These are phyloP conservation scores for Spisula subtruncata DNA, from an alignment of 2,888 invertebrate species.

Conservation along the genomic window DNA sequence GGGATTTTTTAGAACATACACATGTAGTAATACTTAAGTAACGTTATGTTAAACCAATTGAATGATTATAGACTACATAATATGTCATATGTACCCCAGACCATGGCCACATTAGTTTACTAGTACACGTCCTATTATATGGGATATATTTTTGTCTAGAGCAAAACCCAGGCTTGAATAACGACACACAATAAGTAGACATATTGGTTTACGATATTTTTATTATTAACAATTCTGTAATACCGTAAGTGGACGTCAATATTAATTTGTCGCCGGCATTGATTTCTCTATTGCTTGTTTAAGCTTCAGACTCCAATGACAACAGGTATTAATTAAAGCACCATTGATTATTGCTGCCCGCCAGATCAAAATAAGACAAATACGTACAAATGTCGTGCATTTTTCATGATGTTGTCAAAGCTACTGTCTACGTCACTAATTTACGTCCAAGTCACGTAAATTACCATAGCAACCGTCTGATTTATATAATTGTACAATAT, in stretches of 20 bases:
- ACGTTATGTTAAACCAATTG: too few relatives aligned
- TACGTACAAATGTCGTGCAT: not conserved
- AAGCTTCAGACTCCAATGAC: not conserved
- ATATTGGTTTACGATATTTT: not conserved
- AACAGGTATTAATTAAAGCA: not conserved
- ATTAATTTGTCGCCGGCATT: constrained; percentile 12
- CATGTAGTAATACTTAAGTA: too few relatives aligned
- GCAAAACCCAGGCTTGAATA: not conserved
- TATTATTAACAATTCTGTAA: not conserved
- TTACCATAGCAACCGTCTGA: too few relatives aligned
- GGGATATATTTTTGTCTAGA: too few relatives aligned
- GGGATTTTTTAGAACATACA: too few relatives aligned
- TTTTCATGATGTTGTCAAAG: constrained; percentile 1
- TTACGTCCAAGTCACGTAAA: not conserved
- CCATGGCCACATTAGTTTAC: too few relatives aligned
- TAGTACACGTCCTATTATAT: not conserved
- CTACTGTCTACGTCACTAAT: not conserved
- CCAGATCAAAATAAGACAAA: not conserved
- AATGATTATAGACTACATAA: too few relatives aligned
- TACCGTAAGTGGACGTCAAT: not conserved
- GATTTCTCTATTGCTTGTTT: not conserved
- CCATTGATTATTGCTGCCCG: not conserved
- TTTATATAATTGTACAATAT: too few relatives aligned
- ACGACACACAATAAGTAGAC: not conserved
- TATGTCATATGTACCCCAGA: too few relatives aligned